These are phyloP conservation scores for Falcaria lacertinaria DNA, from an alignment of 2,888 invertebrate genomes.

Conservation along the genomic window DNA sequence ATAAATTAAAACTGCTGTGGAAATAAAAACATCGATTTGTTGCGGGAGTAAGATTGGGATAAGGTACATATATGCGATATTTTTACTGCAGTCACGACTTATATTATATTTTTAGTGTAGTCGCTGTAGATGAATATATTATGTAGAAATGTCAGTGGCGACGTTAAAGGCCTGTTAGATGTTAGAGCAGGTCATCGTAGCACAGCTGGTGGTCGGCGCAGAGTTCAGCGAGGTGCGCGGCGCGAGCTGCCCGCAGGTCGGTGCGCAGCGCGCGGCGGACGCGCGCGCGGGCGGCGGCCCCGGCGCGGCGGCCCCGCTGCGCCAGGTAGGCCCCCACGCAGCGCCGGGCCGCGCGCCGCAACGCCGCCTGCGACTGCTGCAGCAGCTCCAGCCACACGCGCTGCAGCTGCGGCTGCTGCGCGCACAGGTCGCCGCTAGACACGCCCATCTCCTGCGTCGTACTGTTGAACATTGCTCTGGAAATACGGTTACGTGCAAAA, in stretches of 20 bases:
- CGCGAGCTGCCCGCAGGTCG: not conserved
- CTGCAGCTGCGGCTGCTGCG: slow-evolving; percentile 27
- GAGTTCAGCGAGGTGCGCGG: slow-evolving; percentile 25
- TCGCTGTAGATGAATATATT: no score
- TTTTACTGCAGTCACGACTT: no score
- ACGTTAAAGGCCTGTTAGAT: no score
- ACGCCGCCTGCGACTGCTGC: slow-evolving; percentile 16
- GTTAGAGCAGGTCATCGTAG: slow-evolving; percentile 27
- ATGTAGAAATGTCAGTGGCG: no score
- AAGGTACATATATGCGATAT: no score
- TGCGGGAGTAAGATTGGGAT: no score
- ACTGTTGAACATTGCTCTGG: slow-evolving; percentile 25
- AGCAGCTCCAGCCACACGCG: slow-evolving; percentile 33
- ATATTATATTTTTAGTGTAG: no score
- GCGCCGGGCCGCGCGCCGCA: slow-evolving; percentile 20
- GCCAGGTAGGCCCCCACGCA: slow-evolving; percentile 20
- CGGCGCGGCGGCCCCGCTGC: not conserved
- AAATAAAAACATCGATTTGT: no score
- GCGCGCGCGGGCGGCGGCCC: not conserved
- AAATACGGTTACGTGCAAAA: no score
- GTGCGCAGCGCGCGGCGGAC: not conserved
- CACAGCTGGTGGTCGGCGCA: slow-evolving; percentile 38
- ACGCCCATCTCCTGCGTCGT: slow-evolving; percentile 15
- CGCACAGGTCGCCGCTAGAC: slow-evolving; percentile 24
- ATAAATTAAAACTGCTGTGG: no score